Conservation (phyloP, 2,888 invertebrate genomes). For the Drosophila sordidula region DNA sequence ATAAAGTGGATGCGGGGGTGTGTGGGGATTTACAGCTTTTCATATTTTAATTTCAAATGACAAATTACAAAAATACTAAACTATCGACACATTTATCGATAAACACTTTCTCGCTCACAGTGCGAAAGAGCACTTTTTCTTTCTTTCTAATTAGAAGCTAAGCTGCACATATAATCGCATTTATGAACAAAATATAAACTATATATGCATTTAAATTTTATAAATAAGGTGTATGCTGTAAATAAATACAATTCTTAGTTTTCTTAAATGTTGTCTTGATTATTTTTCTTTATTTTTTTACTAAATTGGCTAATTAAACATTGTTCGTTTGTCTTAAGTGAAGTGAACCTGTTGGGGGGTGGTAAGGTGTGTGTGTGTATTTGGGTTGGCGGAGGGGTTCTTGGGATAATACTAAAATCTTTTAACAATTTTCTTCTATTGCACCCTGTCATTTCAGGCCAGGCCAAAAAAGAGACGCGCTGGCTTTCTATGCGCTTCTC, state of each 20-base stretch:
- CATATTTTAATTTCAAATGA: background rate
- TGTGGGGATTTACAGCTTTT: conserved; percentile 40
- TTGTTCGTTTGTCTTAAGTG: conserved; percentile 51
- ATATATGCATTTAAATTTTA: conserved; percentile 17
- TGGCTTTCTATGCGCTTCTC: conserved; percentile 34
- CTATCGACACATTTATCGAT: conserved; percentile 15
- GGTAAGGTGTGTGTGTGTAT: background rate
- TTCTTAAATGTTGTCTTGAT: conserved; percentile 24
- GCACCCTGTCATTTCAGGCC: conserved; percentile 44
- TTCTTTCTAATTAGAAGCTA: conserved; percentile 20
- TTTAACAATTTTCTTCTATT: conserved; percentile 51
- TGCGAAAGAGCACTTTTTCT: too few species aligned
- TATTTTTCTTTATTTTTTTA: conserved; percentile 3
- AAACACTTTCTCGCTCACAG: conserved; percentile 17
- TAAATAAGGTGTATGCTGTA: conserved; percentile 20
- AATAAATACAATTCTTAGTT: conserved; percentile 54
- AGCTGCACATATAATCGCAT: conserved; percentile 20
- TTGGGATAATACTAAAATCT: conserved; percentile 21
- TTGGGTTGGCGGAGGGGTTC: background rate
- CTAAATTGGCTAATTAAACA: conserved; percentile 48
- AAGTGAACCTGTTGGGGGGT: background rate
- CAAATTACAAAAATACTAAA: conserved; percentile 54
- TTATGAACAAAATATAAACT: conserved; percentile 18
- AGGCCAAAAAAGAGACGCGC: conserved; percentile 20
- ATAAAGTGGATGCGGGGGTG: conserved; percentile 32